These are phyloP conservation scores for Styela plicata DNA, from an alignment of 23 tunicate genomes.

Conservation along the genomic window DNA sequence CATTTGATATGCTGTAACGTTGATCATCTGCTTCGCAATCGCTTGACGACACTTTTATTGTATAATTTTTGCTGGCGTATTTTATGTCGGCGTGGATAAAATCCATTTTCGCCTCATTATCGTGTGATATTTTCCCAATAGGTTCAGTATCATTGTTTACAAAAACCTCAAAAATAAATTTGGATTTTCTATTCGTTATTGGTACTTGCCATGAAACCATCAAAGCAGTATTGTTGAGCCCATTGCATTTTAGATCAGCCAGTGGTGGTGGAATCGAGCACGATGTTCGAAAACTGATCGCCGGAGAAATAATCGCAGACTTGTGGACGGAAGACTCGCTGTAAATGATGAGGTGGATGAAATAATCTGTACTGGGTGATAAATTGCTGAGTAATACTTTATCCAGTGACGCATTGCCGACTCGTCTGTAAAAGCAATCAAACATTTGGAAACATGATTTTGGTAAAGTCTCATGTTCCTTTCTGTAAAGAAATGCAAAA, in stretches of 20 bases:
- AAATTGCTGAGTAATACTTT: neutral
- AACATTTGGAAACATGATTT: neutral
- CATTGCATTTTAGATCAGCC: neutral
- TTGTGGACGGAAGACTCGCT: neutral
- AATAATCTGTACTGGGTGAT: neutral
- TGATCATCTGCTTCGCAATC: neutral
- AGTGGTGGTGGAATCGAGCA: neutral
- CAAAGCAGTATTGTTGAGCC: neutral
- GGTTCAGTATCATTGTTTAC: neutral
- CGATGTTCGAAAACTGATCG: neutral
- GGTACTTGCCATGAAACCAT: neutral
- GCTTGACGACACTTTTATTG: neutral
- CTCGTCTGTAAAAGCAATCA: neutral
- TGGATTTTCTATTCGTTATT: neutral
- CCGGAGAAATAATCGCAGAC: neutral
- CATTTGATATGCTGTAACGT: conserved; percentile 2
- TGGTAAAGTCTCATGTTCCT: neutral
- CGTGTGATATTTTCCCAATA: neutral
- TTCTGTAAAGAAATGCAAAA: neutral
- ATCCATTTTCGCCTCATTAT: neutral
- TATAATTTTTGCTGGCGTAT: neutral
- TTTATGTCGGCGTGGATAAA: neutral
- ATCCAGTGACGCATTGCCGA: neutral
- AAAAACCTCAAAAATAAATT: neutral
- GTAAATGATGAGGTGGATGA: neutral